Base-by-base conservation (phyloP, 1,140 invertebrate genomes). In the Neuroterus valhalla region DNA sequence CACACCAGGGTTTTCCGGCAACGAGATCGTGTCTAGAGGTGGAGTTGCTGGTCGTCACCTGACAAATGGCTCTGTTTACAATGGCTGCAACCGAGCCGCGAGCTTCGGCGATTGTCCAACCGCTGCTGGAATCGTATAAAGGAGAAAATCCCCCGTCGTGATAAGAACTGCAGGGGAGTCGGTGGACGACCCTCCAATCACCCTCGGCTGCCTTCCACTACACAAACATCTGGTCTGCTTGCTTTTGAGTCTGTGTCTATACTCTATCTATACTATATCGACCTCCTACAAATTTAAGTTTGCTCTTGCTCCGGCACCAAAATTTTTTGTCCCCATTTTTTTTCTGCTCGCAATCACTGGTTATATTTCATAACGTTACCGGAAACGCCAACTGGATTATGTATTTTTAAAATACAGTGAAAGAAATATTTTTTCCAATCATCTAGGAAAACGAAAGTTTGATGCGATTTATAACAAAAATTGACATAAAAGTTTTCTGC, bases 31-130 rank as follows among this genome's bases (percentile, higher is more conserved):
- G 46, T 26, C 42, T 46, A 23, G 67, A 67, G 44, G 31, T n/a
- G 8, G 44, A 72, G 45, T 67, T 70, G 21, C 69, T 70, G 52
- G 52, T 74, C 70, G 69, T 70, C 23, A 76, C 45, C 77, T 84
- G 82, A 84, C 82, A 82, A 84, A 84, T 82, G 79, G 79, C 72
- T 82, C 80, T 84, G 83, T 84, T 85, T 85, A 84, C 81, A 84
- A 85, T 77, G 78, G 78, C 46, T 81, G 23, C 74, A 71, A 81
- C 73, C 55, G 48, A 71, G 31, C 43, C n/a, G 45, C 44, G 68
- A 70, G 45, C 42, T 26, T 48, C 31, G 71, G 52, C 55, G 75
- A 81, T 80, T 72, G 70, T 67, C 42, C 66, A 52, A 48, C 62
- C 55, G 46, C 70, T 17, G 70, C 71, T 81, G 70, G 75, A 76